A percentile compares a stretch with the other conserved stretches of the same genome.
Conservation (phyloP, 1,140 invertebrate species). For the Pentalonia nigronervosa region DNA sequence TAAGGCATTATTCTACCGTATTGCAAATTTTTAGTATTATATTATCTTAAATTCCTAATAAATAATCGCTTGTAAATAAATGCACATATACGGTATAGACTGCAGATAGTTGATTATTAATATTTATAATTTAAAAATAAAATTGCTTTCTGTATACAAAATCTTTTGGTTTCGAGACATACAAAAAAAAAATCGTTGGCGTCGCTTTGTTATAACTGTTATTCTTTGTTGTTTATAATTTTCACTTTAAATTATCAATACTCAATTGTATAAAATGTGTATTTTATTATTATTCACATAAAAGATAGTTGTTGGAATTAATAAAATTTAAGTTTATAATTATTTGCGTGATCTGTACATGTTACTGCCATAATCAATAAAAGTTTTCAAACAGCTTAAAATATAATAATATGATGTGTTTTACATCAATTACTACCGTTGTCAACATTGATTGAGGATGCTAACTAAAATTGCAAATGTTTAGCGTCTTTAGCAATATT, state of each 20-base stretch:
- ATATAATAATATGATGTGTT: not conserved
- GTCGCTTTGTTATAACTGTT: not conserved
- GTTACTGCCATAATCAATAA: not conserved
- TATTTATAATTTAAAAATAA: not conserved
- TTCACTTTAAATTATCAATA: not conserved
- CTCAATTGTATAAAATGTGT: not conserved
- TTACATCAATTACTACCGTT: not conserved
- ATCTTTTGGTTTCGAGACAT: not conserved
- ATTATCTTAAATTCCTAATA: not conserved
- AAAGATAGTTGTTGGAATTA: not conserved
- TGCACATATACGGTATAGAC: no score
- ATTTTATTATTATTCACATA: not conserved
- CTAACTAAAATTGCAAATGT: not conserved
- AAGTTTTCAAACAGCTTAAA: not conserved
- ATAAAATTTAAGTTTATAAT: not conserved
- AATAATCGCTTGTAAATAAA: not conserved
- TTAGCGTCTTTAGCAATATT: not conserved
- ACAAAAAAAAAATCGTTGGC: not conserved
- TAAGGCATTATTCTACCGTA: not conserved
- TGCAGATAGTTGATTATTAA: not conserved
- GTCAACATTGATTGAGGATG: not conserved
- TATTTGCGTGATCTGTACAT: not conserved
- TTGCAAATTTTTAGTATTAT: not conserved
- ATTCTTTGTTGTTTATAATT: conserved; percentile 1
- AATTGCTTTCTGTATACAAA: not conserved